A percentile compares a stretch with the other conserved stretches of the same genome.
Conservation (phyloP, 2,888 invertebrate genomes). For the Dysmachus trigonus region DNA sequence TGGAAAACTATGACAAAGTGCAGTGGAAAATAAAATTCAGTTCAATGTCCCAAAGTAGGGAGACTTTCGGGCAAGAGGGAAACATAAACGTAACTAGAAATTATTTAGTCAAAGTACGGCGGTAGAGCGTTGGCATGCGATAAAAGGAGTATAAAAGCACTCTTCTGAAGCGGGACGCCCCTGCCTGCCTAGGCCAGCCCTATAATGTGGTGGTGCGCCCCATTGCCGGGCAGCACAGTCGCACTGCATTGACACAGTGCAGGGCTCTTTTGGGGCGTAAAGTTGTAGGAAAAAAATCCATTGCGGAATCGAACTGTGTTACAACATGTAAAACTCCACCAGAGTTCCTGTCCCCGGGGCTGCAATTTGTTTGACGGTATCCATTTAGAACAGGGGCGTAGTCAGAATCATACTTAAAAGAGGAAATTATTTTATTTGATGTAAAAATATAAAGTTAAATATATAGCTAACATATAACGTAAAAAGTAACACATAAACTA, state of each 20-base stretch:
- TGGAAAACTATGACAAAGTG: slow-evolving; percentile 3
- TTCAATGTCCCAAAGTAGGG: slow-evolving; percentile 6
- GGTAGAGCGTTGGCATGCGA: not conserved
- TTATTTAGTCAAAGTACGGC: not conserved
- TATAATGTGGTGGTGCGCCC: not conserved
- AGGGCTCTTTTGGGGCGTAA: not conserved
- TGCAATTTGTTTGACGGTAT: not conserved
- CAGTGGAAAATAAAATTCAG: slow-evolving; percentile 12
- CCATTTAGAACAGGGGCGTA: too few species aligned
- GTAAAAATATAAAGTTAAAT: too few species aligned
- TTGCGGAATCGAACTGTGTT: slow-evolving; percentile 20
- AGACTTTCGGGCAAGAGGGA: not conserved
- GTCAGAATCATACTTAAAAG: too few species aligned
- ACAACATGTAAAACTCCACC: not conserved
- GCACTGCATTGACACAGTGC: slow-evolving; percentile 25
- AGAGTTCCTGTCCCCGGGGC: not conserved
- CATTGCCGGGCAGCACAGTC: slow-evolving; percentile 1
- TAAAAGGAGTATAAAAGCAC: not conserved
- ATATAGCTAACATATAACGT: too few species aligned
- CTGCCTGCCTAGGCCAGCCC: not conserved
- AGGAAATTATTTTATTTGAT: too few species aligned
- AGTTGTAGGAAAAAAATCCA: not conserved
- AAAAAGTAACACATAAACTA: too few species aligned
- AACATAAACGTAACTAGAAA: slow-evolving; percentile 14
- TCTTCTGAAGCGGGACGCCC: not conserved